A percentile compares a stretch with the other conserved stretches of the same genome.
Evolutionary conservation across 2,113 vertebrate genomes (phyloP).

Genomic region (Eretmochelys imbricata): DNA sequence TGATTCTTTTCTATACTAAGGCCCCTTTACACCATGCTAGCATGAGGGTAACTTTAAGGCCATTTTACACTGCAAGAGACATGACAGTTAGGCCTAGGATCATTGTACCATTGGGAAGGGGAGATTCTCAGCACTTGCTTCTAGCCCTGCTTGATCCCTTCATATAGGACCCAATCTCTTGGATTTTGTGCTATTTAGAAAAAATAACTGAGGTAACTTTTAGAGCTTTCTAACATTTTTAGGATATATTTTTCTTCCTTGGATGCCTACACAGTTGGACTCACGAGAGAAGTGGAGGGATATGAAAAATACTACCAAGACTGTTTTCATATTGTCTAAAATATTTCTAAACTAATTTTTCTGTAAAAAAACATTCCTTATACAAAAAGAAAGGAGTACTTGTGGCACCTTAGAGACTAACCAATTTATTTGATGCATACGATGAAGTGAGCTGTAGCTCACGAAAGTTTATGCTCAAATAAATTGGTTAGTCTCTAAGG

Average conservation of each 20-base stretch:
- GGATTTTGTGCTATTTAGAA: neutral
- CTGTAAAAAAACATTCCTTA: neutral
- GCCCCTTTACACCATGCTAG: conserved; percentile 16
- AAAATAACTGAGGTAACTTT: neutral
- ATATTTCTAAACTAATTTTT: neutral
- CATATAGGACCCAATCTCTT: neutral
- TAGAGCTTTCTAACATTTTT: neutral
- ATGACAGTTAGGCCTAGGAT: neutral
- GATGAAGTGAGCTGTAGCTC: too few relatives aligned
- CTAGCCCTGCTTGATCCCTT: neutral
- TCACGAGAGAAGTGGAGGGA: neutral
- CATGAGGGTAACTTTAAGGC: neutral
- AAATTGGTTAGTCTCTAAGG: too few relatives aligned
- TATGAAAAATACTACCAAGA: neutral
- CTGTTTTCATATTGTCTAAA: neutral
- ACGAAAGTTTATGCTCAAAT: too few relatives aligned
- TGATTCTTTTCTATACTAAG: neutral
- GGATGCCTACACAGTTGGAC: neutral
- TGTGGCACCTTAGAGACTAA: too few relatives aligned
- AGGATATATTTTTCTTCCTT: rapidly evolving
- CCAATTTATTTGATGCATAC: too few relatives aligned
- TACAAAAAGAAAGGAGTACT: neutral
- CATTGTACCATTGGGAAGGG: neutral
- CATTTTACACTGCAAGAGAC: neutral
- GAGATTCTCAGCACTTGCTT: neutral